These are phyloP conservation scores for Pycnomerus fuliginosus DNA, from an alignment of 2,888 invertebrate species.

Conservation along the genomic window DNA sequence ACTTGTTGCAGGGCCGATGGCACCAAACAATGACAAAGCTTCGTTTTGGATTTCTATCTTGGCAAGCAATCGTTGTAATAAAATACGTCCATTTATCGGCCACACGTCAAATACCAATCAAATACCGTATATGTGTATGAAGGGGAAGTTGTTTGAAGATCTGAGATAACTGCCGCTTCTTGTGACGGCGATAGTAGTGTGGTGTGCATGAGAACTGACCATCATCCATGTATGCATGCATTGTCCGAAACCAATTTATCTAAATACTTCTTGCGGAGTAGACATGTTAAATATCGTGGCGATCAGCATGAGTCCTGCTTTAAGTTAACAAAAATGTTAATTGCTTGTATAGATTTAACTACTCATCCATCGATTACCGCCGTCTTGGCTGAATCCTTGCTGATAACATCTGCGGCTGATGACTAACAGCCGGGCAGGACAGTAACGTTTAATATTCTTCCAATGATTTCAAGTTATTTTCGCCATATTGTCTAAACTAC, in stretches of 20 bases:
- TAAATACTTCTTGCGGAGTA: conserved; percentile 24
- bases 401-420: conserved; percentile 14
- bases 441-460: no score
- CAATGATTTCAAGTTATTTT: no score
- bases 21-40: conserved; percentile 21
- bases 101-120: conserved; percentile 42
- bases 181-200: conserved; percentile 5
- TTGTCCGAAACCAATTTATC: conserved; percentile 33
- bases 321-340: conserved; percentile 48
- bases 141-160: conserved; percentile 36
- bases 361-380: conserved; percentile 46
- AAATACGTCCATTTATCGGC: conserved; percentile 41
- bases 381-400: conserved; percentile 27
- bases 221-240: conserved; percentile 23
- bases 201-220: conserved; percentile 27
- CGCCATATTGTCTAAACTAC: background rate
- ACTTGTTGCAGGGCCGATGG: no score
- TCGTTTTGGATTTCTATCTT: conserved; percentile 17
- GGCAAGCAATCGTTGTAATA: conserved; percentile 33
- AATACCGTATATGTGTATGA: conserved; percentile 23
- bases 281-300: conserved; percentile 25
- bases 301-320: conserved; percentile 43
- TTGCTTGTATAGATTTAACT: conserved; percentile 49
- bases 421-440: conserved; percentile 11
- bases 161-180: conserved; percentile 32